Conservation (phyloP, 2,113 vertebrate genomes). For the Rhabdomys dilectus region DNA sequence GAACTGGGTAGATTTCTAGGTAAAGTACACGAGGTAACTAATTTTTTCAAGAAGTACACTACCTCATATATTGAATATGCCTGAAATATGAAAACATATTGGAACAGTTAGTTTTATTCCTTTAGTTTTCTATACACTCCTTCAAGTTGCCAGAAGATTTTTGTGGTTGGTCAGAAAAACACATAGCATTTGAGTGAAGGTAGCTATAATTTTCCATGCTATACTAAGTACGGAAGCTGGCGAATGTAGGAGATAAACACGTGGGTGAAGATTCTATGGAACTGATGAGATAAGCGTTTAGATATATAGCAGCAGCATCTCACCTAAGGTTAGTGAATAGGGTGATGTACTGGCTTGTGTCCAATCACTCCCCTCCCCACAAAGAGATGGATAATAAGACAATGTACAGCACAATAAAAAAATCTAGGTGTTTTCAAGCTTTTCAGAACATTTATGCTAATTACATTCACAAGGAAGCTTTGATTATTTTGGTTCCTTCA, state of each 20-base stretch:
- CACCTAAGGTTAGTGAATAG: slow-evolving; percentile 54
- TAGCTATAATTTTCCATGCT: slow-evolving; percentile 56
- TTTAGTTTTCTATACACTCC: neutral
- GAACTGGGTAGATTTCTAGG: neutral
- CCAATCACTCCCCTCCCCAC: neutral
- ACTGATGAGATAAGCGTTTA: slow-evolving; percentile 70
- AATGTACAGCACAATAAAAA: slow-evolving; percentile 48
- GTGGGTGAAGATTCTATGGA: slow-evolving; percentile 60
- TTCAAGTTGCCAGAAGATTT: slow-evolving; percentile 36
- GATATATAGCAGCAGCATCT: slow-evolving; percentile 63
- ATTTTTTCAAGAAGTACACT: slow-evolving; percentile 32
- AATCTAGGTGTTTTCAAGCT: slow-evolving; percentile 66
- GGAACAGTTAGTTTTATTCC: slow-evolving; percentile 8
- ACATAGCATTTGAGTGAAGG: slow-evolving; percentile 46
- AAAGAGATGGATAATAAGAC: slow-evolving; percentile 32
- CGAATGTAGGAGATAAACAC: slow-evolving; percentile 64
- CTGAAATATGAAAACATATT: slow-evolving; percentile 33
- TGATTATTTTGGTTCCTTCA: slow-evolving; percentile 74
- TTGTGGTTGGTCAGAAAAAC: slow-evolving; percentile 58
- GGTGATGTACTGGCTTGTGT: slow-evolving; percentile 1
- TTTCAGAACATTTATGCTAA: slow-evolving; percentile 72
- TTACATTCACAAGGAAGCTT: slow-evolving; percentile 67
- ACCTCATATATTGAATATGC: neutral
- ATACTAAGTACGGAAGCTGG: slow-evolving; percentile 28
- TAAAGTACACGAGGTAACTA: slow-evolving; percentile 6